A percentile compares a stretch with the other conserved stretches of the same genome.
These are phyloP conservation scores for Aurelia coerulea DNA, from an alignment of 30 jellyfish, hydroid and myxozoan species.

Conservation along the genomic window DNA sequence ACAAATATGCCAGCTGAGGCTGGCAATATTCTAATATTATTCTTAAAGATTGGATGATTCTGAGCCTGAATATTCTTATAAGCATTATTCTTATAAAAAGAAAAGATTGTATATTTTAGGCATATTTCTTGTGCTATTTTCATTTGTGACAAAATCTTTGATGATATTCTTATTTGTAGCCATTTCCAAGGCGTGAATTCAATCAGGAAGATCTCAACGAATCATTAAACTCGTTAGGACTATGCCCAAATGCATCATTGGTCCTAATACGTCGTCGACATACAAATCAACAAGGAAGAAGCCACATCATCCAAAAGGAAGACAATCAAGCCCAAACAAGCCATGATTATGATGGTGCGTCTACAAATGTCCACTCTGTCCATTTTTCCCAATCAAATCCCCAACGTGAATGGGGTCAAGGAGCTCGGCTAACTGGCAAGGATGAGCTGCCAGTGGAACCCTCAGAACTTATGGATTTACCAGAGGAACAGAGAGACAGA, in stretches of 20 bases:
- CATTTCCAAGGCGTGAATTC: conserved; percentile 63
- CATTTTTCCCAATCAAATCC: conserved; percentile 1
- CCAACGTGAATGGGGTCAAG: conserved; percentile 47
- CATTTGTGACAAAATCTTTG: not conserved
- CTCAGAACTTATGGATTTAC: not conserved
- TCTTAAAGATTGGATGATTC: too few species aligned
- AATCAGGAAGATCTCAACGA: conserved; percentile 12
- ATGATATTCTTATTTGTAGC: conserved; percentile 1
- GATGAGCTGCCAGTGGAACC: not conserved
- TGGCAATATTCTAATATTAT: too few species aligned
- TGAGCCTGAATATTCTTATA: too few species aligned
- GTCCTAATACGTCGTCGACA: conserved; percentile 23
- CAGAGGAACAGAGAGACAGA: conserved; percentile 13
- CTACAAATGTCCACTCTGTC: conserved; percentile 48
- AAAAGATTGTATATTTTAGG: too few species aligned
- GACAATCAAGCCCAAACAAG: not conserved
- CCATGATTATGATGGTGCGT: conserved; percentile 16
- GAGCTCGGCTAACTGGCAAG: conserved; percentile 16
- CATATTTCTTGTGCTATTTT: too few species aligned
- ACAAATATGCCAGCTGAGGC: too few species aligned
- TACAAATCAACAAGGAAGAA: conserved; percentile 32
- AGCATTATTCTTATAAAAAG: too few species aligned
- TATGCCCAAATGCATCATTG: conserved; percentile 63
- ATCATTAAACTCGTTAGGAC: conserved; percentile 36
- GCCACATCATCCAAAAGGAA: conserved; percentile 7